Evolutionary conservation across 2,113 vertebrate species (phyloP).

Genomic region (Callithrix jacchus): DNA sequence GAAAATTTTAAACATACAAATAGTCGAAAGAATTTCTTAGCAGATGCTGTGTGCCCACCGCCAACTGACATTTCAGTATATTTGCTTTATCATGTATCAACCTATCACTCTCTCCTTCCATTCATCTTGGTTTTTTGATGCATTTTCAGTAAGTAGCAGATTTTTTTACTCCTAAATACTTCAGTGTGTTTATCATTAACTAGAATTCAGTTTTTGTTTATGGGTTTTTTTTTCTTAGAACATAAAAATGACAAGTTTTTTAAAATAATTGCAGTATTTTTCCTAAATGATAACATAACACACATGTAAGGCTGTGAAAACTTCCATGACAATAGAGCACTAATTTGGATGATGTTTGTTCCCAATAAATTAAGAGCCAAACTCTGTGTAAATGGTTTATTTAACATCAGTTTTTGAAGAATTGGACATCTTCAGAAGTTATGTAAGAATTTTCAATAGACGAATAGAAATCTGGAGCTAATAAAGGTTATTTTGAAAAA

Average conservation of each 20-base stretch:
- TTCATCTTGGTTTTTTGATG: background rate
- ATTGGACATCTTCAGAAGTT: conserved; percentile 14
- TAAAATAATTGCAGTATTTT: background rate
- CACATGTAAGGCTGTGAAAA: background rate
- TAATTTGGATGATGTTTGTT: background rate
- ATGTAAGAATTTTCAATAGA: conserved; percentile 19
- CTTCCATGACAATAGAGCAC: background rate
- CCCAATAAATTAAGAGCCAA: background rate
- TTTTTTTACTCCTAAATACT: background rate
- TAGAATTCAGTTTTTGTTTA: background rate
- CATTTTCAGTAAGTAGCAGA: background rate
- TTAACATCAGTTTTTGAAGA: conserved; percentile 15
- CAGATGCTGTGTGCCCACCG: background rate
- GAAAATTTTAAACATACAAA: background rate
- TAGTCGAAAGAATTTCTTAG: background rate
- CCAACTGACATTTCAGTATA: background rate
- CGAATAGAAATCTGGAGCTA: background rate
- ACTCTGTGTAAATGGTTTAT: background rate
- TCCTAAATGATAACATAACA: background rate
- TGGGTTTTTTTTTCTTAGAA: background rate
- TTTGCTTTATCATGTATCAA: background rate
- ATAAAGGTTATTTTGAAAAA: background rate
- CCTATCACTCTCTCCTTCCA: background rate
- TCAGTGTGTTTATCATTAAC: background rate
- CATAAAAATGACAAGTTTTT: background rate